Conservation (phyloP, 2,888 invertebrate genomes). For the Tenthredo notha region DNA sequence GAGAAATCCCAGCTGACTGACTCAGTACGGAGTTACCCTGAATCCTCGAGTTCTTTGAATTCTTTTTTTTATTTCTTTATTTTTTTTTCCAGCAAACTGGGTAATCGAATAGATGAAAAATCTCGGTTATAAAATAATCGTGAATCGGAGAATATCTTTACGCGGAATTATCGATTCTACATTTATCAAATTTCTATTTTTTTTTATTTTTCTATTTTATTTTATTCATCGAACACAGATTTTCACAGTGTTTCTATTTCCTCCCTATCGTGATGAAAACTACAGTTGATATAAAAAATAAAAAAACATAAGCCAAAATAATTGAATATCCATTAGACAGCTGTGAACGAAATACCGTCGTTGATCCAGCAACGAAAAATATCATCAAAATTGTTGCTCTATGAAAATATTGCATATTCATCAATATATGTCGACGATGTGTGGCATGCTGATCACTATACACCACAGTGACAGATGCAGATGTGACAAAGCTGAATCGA, state of each 20-base stretch:
- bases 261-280: not conserved
- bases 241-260: not conserved
- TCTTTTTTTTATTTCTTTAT: not conserved
- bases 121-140: not conserved
- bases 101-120: not conserved
- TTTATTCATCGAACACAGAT: not conserved
- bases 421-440: conserved; percentile 15
- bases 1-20: not conserved
- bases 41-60: not conserved
- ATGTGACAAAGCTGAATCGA: conserved; percentile 25
- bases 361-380: not conserved
- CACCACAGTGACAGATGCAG: not conserved
- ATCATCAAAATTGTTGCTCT: not conserved
- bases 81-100: not conserved
- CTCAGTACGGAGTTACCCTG: not conserved
- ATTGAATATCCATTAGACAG: conserved; percentile 22
- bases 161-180: not conserved
- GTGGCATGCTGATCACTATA: not conserved
- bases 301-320: not conserved
- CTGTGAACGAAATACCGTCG: not conserved
- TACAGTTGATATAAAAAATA: not conserved
- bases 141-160: not conserved
- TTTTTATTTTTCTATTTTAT: too few relatives aligned
- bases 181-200: not conserved
- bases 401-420: not conserved